These are phyloP conservation scores for Caenorhabditis angaria DNA, from an alignment of 2,888 invertebrate genomes.

Conservation along the genomic window DNA sequence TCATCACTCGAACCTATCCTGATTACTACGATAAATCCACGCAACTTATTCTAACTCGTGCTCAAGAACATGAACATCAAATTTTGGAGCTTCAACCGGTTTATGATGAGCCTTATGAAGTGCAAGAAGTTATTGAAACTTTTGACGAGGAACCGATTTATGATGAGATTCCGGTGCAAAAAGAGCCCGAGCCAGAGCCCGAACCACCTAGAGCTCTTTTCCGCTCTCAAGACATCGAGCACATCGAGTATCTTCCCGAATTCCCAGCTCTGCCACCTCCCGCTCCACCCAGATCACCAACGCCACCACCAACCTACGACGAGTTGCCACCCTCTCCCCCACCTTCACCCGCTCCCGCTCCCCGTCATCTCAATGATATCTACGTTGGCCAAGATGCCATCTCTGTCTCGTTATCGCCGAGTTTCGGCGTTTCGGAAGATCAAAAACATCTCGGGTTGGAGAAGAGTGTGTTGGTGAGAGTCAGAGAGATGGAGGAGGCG, in stretches of 20 bases:
- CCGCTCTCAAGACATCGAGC: slow-evolving; percentile 9
- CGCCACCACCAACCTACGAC: slow-evolving; percentile 8
- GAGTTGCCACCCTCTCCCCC: background rate
- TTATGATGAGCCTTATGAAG: slow-evolving; percentile 15
- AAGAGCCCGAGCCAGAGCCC: background rate
- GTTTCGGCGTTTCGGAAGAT: slow-evolving; percentile 14
- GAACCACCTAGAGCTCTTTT: background rate
- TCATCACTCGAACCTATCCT: slow-evolving; percentile 9
- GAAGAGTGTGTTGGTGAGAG: slow-evolving; percentile 29
- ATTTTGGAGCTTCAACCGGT: background rate
- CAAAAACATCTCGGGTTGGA: slow-evolving; percentile 33
- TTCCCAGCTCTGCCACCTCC: slow-evolving; percentile 18
- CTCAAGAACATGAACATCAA: slow-evolving; percentile 11
- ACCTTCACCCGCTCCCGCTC: slow-evolving; percentile 19
- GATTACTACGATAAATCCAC: slow-evolving; percentile 19
- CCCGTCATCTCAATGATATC: slow-evolving; percentile 30
- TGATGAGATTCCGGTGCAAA: slow-evolving; percentile 7
- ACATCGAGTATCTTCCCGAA: slow-evolving; percentile 10
- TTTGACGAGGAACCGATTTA: slow-evolving; percentile 25
- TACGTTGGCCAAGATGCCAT: slow-evolving; percentile 39
- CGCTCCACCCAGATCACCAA: background rate
- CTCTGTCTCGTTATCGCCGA: slow-evolving; percentile 29
- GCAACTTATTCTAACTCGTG: slow-evolving; percentile 10
- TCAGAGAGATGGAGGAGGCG: slow-evolving; percentile 29
- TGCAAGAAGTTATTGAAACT: slow-evolving; percentile 15